Evolutionary conservation across 2,113 vertebrate species (phyloP).

Genomic region (Hippocampus mohnikei): DNA sequence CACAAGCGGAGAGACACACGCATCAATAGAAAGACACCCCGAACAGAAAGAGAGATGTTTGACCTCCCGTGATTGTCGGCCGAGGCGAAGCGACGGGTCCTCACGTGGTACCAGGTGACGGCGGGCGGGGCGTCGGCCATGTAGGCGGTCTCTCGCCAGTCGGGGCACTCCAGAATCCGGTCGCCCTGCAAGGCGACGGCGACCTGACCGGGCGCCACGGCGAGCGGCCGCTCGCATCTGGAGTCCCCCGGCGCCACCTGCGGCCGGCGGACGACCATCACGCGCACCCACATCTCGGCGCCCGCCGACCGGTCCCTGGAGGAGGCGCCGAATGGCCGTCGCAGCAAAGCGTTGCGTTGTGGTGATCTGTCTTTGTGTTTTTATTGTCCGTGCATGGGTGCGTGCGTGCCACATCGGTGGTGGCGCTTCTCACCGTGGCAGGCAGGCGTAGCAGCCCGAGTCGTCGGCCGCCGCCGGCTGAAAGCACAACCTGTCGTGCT

Average conservation of each 20-base stretch:
- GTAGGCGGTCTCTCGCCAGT: conserved; percentile 73
- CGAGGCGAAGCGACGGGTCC: conserved; percentile 7
- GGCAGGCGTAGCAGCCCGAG: neutral
- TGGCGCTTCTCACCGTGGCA: neutral
- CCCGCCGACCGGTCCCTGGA: conserved; percentile 84
- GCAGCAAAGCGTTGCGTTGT: neutral
- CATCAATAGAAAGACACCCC: too few relatives aligned
- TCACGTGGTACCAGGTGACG: conserved; percentile 81
- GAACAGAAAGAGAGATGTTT: neutral
- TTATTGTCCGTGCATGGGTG: too few relatives aligned
- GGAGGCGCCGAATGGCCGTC: neutral
- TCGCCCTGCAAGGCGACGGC: conserved; percentile 66
- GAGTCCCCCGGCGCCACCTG: conserved; percentile 22
- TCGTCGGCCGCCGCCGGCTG: neutral
- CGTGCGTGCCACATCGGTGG: neutral
- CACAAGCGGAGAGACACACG: neutral
- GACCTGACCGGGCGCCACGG: neutral
- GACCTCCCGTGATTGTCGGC: too few relatives aligned
- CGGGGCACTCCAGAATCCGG: conserved; percentile 75
- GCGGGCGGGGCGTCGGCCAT: conserved; percentile 63
- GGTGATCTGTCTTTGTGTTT: too few relatives aligned
- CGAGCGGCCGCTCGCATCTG: conserved; percentile 47
- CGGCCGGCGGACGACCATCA: conserved; percentile 74
- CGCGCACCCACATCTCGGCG: conserved; percentile 79
- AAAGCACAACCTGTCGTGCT: neutral